Conservation (phyloP, 2,888 invertebrate genomes). For the Actias luna region DNA sequence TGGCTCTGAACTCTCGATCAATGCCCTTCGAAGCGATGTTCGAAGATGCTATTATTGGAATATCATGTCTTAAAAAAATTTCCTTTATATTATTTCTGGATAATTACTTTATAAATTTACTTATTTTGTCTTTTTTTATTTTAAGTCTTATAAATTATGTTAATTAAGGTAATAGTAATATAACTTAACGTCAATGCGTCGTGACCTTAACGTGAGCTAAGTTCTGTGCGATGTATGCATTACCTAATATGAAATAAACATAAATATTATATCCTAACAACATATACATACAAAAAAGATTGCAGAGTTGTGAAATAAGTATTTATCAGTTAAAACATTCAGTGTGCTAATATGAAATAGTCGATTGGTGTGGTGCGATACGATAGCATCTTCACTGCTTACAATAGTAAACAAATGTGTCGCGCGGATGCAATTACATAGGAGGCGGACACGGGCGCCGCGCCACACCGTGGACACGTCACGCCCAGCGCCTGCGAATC, state of each 20-base stretch:
- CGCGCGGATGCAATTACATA: slow-evolving; percentile 71
- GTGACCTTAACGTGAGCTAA: not conserved
- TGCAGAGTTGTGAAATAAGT: not conserved
- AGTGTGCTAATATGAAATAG: slow-evolving; percentile 75
- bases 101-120: not conserved
- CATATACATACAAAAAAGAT: not conserved
- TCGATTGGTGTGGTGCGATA: slow-evolving; percentile 58
- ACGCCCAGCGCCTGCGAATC: slow-evolving; percentile 63
- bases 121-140: not conserved
- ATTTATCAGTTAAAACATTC: slow-evolving; percentile 33
- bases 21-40: too few relatives aligned
- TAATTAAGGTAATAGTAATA: too few relatives aligned
- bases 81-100: too few relatives aligned
- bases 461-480: slow-evolving; percentile 38
- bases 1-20: too few relatives aligned
- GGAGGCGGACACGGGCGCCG: slow-evolving; percentile 35
- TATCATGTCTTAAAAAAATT: too few relatives aligned
- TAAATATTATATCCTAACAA: too few relatives aligned
- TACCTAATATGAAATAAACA: not conserved
- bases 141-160: too few relatives aligned
- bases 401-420: slow-evolving; percentile 81
- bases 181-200: not conserved
- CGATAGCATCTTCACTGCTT: slow-evolving; percentile 80
- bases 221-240: not conserved
- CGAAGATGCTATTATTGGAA: too few relatives aligned